These are phyloP conservation scores for Sylvietta virens DNA, from an alignment of 2,113 vertebrate genomes.

Conservation along the genomic window DNA sequence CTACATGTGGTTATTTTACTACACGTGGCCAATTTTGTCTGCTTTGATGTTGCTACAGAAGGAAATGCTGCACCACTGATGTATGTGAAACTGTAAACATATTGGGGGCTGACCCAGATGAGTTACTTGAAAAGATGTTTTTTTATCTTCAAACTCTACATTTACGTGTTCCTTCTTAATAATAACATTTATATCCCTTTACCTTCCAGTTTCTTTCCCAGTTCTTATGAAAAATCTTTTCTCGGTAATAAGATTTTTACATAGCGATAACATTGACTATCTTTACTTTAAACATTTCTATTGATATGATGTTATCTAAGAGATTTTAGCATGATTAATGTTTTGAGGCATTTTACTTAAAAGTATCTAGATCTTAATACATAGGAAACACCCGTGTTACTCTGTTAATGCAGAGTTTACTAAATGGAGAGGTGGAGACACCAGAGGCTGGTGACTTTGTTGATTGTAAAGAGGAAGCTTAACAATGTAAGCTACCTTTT, in stretches of 20 bases:
- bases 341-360: background rate
- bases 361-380: background rate
- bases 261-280: background rate
- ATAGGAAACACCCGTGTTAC: background rate
- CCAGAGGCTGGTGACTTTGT: background rate
- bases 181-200: background rate
- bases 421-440: background rate
- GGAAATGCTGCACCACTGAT: background rate
- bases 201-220: background rate
- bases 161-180: background rate
- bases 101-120: background rate
- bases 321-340: background rate
- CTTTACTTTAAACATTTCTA: background rate
- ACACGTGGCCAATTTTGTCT: fast-evolving
- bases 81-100: background rate
- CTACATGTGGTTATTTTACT: background rate
- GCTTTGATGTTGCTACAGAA: background rate
- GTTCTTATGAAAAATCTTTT: background rate
- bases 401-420: background rate
- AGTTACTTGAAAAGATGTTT: background rate
- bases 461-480: background rate
- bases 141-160: background rate
- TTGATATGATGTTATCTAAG: background rate
- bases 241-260: background rate
- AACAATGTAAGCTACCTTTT: background rate